Base-by-base conservation (phyloP, 2,113 vertebrate species). In the Micronisus gabar region DNA sequence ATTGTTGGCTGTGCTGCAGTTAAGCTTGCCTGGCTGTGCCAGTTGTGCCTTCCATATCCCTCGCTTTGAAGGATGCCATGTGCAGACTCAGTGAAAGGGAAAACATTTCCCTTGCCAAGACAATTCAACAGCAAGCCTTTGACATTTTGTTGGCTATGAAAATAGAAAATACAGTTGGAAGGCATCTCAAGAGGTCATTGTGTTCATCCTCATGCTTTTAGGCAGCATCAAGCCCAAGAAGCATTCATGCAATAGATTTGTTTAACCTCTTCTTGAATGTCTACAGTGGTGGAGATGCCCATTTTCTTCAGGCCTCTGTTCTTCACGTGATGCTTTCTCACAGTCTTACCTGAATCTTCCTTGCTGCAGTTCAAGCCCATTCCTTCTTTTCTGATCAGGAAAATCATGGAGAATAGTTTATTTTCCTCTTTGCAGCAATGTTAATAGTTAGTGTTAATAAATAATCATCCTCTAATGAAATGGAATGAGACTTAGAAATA, bases 1-100 rank as follows among this genome's bases (percentile, higher is more conserved):
- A 22, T 18, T 11, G 0, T 6, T 0, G 0, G 55, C 81, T 41
- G 4, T 13, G 67, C 72, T 36, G 47, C 41, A 38, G 75, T 11
- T 53, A 38, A 61, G 29, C 52, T 53, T 5, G 40, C 34, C 53
- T 2, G 12, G 61, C 65, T 65, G 30, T 32, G 71, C 90, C 87
- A 61, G 34, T 47, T 15, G 41, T 90, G 86, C 66, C 66, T 89
- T 62, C 66, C 5, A 5, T 1, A 58, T 3, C 66, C 58, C 43
- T 43, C 0, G 0, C 40, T 85, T 73, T 93, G 90, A 86, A 84
- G 83, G 86, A 43, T 84, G 62, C 53, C 76, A 55, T 7, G 34
- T 8, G 3, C 73, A 68, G 40, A 34, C n/a, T 58, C 62, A 20
- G 32, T 23, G 66, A 87, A 81, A 93, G 20, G 62, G 67, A 92